These are phyloP conservation scores for Parapristionchus giblindavisi DNA, from an alignment of 2,888 invertebrate genomes.

Conservation along the genomic window DNA sequence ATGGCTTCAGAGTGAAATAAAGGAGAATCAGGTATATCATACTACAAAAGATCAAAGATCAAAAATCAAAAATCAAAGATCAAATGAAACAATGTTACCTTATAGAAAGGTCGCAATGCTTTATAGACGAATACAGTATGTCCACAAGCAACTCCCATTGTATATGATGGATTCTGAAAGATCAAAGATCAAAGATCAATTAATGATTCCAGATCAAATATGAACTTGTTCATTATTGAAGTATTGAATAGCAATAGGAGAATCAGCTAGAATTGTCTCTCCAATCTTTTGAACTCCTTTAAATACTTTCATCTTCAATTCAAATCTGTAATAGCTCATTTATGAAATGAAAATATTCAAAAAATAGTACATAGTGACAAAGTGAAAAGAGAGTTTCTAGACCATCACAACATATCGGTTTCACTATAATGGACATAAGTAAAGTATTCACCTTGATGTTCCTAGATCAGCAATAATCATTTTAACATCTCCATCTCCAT, in stretches of 20 bases:
- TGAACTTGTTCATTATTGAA: slow-evolving; percentile 29
- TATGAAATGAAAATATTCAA: neutral
- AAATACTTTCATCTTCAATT: slow-evolving; percentile 34
- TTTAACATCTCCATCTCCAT: slow-evolving; percentile 15
- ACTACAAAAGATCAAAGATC: neutral
- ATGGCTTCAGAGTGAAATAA: neutral
- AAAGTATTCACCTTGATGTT: neutral
- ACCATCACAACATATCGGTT: neutral
- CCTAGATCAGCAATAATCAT: slow-evolving; percentile 27
- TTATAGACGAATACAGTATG: slow-evolving; percentile 18
- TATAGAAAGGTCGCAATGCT: slow-evolving; percentile 27
- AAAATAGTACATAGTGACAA: too few relatives aligned
- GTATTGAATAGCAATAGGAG: neutral
- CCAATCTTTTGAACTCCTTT: slow-evolving; percentile 6
- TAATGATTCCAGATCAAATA: neutral
- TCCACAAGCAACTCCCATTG: slow-evolving; percentile 29
- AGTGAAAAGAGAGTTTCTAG: too few relatives aligned
- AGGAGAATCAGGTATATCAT: neutral
- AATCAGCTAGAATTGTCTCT: neutral
- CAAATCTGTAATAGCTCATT: neutral
- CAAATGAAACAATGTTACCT: neutral
- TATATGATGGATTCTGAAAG: slow-evolving; percentile 1
- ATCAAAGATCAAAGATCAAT: neutral
- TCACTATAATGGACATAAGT: neutral
- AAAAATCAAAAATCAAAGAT: neutral